A percentile compares a stretch with the other conserved stretches of the same genome.
These are phyloP conservation scores for Copidosoma aretas DNA, from an alignment of 2,888 invertebrate genomes.

Conservation along the genomic window DNA sequence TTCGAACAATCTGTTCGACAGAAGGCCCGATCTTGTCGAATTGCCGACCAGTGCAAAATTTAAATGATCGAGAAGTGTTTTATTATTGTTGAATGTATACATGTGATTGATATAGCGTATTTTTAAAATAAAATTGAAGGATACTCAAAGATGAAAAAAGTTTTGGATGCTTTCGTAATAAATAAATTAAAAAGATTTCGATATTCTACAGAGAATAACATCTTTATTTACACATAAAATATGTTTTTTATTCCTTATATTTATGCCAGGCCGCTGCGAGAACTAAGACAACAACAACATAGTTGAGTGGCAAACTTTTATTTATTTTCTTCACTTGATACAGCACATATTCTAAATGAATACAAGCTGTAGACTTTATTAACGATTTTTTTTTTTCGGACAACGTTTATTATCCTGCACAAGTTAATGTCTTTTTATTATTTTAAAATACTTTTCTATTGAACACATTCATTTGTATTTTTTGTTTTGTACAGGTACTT, in stretches of 20 bases:
- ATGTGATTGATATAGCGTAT: not conserved
- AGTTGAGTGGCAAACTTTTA: constrained; percentile 24
- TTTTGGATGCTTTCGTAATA: too few relatives aligned
- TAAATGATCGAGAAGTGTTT: constrained; percentile 53
- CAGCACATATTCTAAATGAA: constrained; percentile 19
- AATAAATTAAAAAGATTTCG: constrained; percentile 2
- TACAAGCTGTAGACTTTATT: constrained; percentile 20
- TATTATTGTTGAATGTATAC: constrained; percentile 46
- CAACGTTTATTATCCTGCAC: not conserved
- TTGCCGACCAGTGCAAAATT: constrained; percentile 50
- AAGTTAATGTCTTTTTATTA: not conserved
- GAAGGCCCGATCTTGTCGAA: constrained; percentile 49
- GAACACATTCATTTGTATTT: constrained; percentile 3
- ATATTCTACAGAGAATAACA: constrained; percentile 33
- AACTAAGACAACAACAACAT: constrained; percentile 2
- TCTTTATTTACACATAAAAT: constrained; percentile 37
- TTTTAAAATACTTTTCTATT: not conserved
- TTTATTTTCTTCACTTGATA: constrained; percentile 21
- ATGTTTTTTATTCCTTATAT: constrained; percentile 24
- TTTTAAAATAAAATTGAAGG: too few relatives aligned
- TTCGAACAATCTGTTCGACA: constrained; percentile 51
- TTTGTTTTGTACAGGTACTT: not conserved
- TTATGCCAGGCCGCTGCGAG: constrained; percentile 13
- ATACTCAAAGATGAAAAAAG: too few relatives aligned
- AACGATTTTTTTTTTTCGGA: not conserved